Base-by-base conservation (phyloP, 2,888 invertebrate genomes). In the Uloborus plumipes region DNA sequence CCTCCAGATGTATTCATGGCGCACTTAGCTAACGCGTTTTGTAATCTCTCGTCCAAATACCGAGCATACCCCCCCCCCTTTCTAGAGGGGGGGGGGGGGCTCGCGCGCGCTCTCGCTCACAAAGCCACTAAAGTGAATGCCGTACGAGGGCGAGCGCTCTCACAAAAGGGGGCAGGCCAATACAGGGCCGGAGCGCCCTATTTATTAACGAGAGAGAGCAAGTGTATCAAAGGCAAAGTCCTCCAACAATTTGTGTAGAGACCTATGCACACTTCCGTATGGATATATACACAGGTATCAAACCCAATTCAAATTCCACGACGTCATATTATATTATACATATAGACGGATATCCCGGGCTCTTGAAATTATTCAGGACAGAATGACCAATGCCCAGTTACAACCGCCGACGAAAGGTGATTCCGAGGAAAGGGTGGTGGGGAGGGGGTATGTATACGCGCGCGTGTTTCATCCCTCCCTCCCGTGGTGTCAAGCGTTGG, bases 301-400 rank as follows among this genome's bases (percentile, higher is more conserved):
- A 51, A 18, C 16, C 50, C 50, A 51, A 67, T 67, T 67, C 67
- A 67, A 67, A 67, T 67, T 67, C 67, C 62, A 55, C 75, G 66
- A 75, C 66, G 78, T 66, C 80, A 80, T 80, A 80, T 80, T 80
- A 80, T 80, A 80, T 80, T 74, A 80, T 80, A 80, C 80, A 80
- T 80, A 80, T 80, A 80, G 62, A 80, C 74, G 74, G 62, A 53
- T 26, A 50, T 49, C 50, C 59, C 47, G 16, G 15, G 47, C 65
- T 64, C 72, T 72, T 66, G 61, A 74, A 80, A 80, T 80, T 80
- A 80, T 80, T 80, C 80, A 80, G 80, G 31, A 65, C 65, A n/a
- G 74, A 80, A 61, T 80, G 80, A 80, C 80, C 80, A 80, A 74
- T 80, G 80, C 69, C 80, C 73, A 69, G 61, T 73, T 65, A 20